Evolutionary conservation across 1,140 invertebrate genomes (phyloP), one percentile per base, ranked within the genome.

Genomic region (Epicauta chinensis): DNA sequence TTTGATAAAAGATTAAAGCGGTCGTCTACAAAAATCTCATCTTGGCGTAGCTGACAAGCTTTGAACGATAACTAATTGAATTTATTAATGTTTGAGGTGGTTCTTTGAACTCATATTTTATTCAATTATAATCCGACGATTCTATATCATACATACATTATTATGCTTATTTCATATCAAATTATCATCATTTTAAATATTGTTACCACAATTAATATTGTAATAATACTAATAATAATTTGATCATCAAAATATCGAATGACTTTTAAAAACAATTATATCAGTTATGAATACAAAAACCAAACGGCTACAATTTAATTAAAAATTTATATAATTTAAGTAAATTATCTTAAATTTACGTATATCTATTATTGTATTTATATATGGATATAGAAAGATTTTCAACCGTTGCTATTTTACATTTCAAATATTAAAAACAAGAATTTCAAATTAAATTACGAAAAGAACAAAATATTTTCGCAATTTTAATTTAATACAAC

Each of bases 31-130:
- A 50, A 56, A 52, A 34, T 48, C n/a, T 41, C 45, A 54, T 51
- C 57, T 56, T 59, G 55, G 62, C 58, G 62, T 60, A 62, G 62
- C 50, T 57, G 59, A 59, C 56, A 50, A 54, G 49, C 56, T 58
- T 57, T 55, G 31, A 47, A 36, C 34, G 45, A 47, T 47, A 23
- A 17, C 45, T 47, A 47, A 47, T 47, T 47, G 36, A 34, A 47
- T 47, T 47, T 47, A 47, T 47, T 47, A 47, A 47, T 47, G 34
- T 47, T 38, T 23, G 45, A 47, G 45, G 34, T 47, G 30, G 45
- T 47, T 47, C 45, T 47, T 47, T 47, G 45, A 47, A 34, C 45
- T 47, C 43, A 29, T 16, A 17, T 46, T 13, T 46, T 47, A 47
- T 47, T 47, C 14, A 47, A 47, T 47, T 47, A 47, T 34, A 36